A percentile compares a stretch with the other conserved stretches of the same genome.
Evolutionary conservation across 30 jellyfish, hydroid and myxozoan species (phyloP).

Genomic region (Hydractinia echinata): DNA sequence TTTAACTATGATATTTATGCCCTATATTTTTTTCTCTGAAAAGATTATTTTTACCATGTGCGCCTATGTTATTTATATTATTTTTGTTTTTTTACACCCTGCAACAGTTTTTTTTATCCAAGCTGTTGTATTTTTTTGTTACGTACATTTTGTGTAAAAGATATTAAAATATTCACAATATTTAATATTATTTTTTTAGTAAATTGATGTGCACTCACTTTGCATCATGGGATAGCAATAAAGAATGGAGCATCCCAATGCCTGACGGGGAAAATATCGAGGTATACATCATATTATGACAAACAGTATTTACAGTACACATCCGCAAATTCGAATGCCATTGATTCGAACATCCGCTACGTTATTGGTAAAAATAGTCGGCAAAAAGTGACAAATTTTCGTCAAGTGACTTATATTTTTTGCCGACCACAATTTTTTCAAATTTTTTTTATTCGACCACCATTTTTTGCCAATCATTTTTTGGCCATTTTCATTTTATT

Average conservation of each 20-base stretch:
- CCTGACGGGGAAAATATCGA: slow-evolving; percentile 64
- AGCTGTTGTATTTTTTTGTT: neutral
- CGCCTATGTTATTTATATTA: neutral
- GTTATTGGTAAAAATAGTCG: too few relatives aligned
- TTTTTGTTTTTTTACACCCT: neutral
- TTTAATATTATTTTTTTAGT: slow-evolving; percentile 28
- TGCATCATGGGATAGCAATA: slow-evolving; percentile 89
- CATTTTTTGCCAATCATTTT: too few relatives aligned
- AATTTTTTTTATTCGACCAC: too few relatives aligned
- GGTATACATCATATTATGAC: slow-evolving; percentile 24
- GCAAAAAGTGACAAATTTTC: too few relatives aligned
- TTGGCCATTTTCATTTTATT: too few relatives aligned
- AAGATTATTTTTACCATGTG: neutral
- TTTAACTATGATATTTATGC: neutral
- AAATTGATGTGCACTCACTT: slow-evolving; percentile 75
- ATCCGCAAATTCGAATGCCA: too few relatives aligned
- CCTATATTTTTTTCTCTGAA: neutral
- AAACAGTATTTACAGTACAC: too few relatives aligned
- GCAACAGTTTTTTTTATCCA: neutral
- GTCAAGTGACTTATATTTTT: too few relatives aligned
- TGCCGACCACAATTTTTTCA: too few relatives aligned
- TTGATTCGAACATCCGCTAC: too few relatives aligned
- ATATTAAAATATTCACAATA: too few relatives aligned
- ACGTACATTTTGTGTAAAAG: too few relatives aligned
- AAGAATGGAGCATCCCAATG: slow-evolving; percentile 90